phyloP scores from a whole-genome alignment of 2,113 vertebrate genomes.

The Trichechus manatus region DNA sequence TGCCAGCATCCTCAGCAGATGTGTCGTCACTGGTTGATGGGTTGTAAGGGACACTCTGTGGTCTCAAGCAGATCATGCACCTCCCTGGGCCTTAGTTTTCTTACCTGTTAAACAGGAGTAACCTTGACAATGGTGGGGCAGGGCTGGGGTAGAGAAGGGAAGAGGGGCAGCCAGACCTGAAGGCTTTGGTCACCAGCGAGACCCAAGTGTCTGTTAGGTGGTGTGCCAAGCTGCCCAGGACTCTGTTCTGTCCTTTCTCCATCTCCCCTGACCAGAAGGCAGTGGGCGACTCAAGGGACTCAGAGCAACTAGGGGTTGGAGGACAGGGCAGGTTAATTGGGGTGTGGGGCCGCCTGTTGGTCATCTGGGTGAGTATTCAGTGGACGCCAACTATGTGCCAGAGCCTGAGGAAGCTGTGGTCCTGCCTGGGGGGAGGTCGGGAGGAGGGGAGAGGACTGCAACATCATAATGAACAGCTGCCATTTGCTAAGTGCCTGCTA shows the following conservation, averaged over 20 bases:
- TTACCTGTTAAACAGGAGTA: neutral
- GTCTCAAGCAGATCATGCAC: neutral
- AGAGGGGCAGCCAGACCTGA: neutral
- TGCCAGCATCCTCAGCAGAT: neutral
- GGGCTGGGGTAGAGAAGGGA: neutral
- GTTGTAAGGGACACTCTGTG: neutral
- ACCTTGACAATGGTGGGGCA: neutral
- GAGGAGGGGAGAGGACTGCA: neutral
- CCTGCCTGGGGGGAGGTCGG: neutral
- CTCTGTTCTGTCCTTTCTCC: neutral
- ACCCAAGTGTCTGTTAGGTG: neutral
- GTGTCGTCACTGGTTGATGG: neutral
- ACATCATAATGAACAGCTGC: neutral
- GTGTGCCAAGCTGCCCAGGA: neutral
- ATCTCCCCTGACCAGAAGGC: neutral
- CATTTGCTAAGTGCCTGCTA: neutral
- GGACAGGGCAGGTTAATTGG: constrained; percentile 55
- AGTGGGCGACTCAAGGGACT: neutral
- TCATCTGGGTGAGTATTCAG: constrained; percentile 43
- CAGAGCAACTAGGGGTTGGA: neutral
- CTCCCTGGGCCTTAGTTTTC: neutral
- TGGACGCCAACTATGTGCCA: constrained; percentile 67
- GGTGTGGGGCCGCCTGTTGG: constrained; percentile 78
- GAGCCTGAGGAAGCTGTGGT: neutral
- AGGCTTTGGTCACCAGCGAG: neutral